These are phyloP conservation scores for Athripsodes cinereus DNA, from an alignment of 2,888 invertebrate species.

Conservation along the genomic window DNA sequence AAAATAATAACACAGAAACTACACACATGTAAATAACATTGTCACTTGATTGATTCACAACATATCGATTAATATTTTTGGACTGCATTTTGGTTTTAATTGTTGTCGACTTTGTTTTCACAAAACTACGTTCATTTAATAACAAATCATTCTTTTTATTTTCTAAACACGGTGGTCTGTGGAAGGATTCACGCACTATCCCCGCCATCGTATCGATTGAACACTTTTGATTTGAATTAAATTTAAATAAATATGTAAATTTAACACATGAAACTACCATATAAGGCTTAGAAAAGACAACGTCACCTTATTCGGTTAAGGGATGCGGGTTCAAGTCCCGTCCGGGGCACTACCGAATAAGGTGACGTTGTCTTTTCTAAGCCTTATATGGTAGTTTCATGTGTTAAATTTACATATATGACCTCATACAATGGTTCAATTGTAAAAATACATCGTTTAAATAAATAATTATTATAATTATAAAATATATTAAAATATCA, in stretches of 20 bases:
- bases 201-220: neutral
- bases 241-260: too few species aligned
- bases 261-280: too few species aligned
- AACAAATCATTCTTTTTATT: neutral
- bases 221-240: neutral
- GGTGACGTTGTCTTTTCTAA: too few species aligned
- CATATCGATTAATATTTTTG: neutral
- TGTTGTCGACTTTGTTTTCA: neutral
- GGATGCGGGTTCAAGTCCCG: too few species aligned
- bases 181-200: neutral
- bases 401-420: too few species aligned
- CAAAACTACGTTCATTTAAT: too few species aligned
- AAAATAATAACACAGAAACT: neutral
- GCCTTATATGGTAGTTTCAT: too few species aligned
- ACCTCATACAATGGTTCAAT: too few species aligned
- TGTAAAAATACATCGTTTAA: too few species aligned
- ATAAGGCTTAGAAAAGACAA: too few species aligned
- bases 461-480: neutral
- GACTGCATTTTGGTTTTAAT: neutral
- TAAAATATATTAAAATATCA: neutral
- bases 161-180: constrained; percentile 1
- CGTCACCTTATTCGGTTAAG: too few species aligned
- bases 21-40: neutral
- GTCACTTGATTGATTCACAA: neutral
- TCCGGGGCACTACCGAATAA: too few species aligned